These are phyloP conservation scores for Tachina fera DNA, from an alignment of 2,888 invertebrate species.

Conservation along the genomic window DNA sequence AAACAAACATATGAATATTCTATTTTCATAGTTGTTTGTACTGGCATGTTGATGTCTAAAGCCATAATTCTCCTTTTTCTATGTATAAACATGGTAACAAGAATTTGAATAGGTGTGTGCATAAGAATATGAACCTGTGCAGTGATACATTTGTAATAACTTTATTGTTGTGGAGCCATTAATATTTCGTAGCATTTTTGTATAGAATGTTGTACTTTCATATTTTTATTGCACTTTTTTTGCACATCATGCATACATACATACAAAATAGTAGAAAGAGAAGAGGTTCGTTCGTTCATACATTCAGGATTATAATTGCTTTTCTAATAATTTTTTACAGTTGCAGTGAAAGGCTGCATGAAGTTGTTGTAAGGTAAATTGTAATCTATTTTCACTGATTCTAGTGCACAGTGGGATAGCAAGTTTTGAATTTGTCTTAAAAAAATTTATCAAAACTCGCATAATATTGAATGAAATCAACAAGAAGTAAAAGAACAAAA, in stretches of 20 bases:
- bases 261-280: no score
- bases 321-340: conserved; percentile 34
- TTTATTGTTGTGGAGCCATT: conserved; percentile 42
- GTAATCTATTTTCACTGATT: not conserved
- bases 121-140: not conserved
- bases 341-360: not conserved
- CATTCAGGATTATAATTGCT: conserved; percentile 62
- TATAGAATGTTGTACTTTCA: conserved; percentile 4
- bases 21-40: conserved; percentile 22
- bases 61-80: conserved; percentile 33
- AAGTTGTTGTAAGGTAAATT: conserved; percentile 22
- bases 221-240: conserved; percentile 22
- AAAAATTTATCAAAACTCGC: no score
- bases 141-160: conserved; percentile 25
- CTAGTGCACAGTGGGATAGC: not conserved
- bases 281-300: not conserved
- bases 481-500: no score
- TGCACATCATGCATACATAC: not conserved
- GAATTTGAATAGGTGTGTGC: not conserved
- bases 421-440: not conserved
- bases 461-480: no score
- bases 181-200: conserved; percentile 43
- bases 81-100: conserved; percentile 13
- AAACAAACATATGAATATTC: conserved; percentile 23
- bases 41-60: conserved; percentile 44